These are phyloP conservation scores for Atethmia centrago DNA, from an alignment of 2,888 invertebrate species.

Conservation along the genomic window DNA sequence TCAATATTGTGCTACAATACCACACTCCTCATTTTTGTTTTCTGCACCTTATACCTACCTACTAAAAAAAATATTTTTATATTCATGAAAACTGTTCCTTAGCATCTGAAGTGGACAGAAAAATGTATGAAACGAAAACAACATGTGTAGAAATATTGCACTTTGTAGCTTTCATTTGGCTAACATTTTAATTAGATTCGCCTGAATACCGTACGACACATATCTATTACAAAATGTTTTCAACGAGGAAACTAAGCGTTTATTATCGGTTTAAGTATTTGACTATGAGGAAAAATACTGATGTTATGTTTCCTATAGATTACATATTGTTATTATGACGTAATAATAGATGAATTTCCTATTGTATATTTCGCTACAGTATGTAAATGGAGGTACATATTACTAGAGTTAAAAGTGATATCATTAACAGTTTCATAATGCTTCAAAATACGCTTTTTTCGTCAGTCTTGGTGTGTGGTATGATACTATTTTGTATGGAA, in stretches of 20 bases:
- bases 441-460: background rate
- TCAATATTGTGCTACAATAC: background rate
- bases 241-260: background rate
- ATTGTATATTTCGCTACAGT: background rate
- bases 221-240: background rate
- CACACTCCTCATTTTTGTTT: background rate
- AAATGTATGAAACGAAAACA: background rate
- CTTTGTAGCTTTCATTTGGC: background rate
- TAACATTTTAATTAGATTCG: background rate
- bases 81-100: background rate
- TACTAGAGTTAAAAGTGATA: background rate
- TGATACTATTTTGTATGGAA: background rate
- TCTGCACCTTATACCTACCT: background rate
- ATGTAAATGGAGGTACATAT: background rate
- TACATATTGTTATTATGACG: conserved; percentile 1
- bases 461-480: background rate
- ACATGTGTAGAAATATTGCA: background rate
- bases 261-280: conserved; percentile 3
- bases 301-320: conserved; percentile 16
- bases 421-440: background rate
- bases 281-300: conserved; percentile 32
- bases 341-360: conserved; percentile 17
- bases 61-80: too few species aligned
- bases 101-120: background rate
- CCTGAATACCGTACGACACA: background rate